Evolutionary conservation across 2,888 invertebrate species (phyloP).

Genomic region (Scelioninae gen. 2): DNA sequence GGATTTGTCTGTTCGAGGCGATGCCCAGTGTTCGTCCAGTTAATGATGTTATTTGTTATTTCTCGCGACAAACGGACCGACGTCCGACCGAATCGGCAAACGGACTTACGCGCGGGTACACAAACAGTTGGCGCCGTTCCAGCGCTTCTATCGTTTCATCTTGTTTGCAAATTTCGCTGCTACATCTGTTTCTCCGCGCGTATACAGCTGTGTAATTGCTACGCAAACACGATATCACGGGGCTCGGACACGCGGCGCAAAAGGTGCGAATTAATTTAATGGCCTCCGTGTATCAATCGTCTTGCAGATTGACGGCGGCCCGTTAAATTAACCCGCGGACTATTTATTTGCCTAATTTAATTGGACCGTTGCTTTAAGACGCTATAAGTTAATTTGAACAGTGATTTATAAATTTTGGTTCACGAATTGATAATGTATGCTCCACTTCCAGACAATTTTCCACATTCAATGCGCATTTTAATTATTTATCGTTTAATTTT

Average conservation of each 20-base stretch:
- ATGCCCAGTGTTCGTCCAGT: slow-evolving; percentile 10
- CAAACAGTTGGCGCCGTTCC: slow-evolving; percentile 57
- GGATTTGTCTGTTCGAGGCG: slow-evolving; percentile 13
- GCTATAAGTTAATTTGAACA: too few relatives aligned
- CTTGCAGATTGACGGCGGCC: slow-evolving; percentile 31
- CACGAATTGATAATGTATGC: too few relatives aligned
- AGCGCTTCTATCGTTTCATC: slow-evolving; percentile 62
- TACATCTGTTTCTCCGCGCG: slow-evolving; percentile 62
- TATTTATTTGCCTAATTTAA: slow-evolving; percentile 6
- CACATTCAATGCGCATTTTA: too few relatives aligned
- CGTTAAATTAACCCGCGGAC: slow-evolving; percentile 24
- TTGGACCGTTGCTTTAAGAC: too few relatives aligned
- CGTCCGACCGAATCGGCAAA: slow-evolving; percentile 49
- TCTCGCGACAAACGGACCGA: slow-evolving; percentile 35
- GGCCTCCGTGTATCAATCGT: slow-evolving; percentile 47
- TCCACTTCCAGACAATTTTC: too few relatives aligned
- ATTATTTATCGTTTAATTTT: too few relatives aligned
- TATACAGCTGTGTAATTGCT: slow-evolving; percentile 60
- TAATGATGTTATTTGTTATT: slow-evolving; percentile 47
- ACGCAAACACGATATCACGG: slow-evolving; percentile 57
- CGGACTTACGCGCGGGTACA: slow-evolving; percentile 41
- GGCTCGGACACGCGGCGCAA: slow-evolving; percentile 53
- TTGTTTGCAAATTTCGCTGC: slow-evolving; percentile 63
- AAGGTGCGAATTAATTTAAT: slow-evolving; percentile 58
- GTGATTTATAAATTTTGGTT: too few relatives aligned